Base-by-base conservation (phyloP, 2,113 vertebrate genomes). In the Forbesichthys papilliferus region DNA sequence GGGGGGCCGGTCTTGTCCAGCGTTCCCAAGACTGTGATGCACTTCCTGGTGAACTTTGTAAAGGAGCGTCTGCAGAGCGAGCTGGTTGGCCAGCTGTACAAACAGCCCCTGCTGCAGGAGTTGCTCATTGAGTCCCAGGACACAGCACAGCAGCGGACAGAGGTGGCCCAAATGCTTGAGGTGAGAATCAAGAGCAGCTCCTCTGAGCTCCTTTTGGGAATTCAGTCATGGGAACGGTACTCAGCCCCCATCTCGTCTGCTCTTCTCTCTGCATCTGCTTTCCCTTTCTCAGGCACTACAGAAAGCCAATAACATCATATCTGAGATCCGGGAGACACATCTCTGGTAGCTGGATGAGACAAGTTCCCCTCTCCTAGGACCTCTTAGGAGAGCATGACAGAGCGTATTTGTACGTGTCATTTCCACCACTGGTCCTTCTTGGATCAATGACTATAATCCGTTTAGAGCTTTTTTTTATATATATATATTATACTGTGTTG, bases 21-120 rank as follows among this genome's bases (percentile, higher is more conserved):
- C 47, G 94, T 95, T n/a, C 93, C 94, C 56, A 95, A 95, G 88
- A 91, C 93, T 0, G 93, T 95, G 81, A 95, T 95, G 93, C 92
- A 95, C 81, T 94, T 94, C 79, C 87, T 94, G 81, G 94, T 95
- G 79, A 94, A 95, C 84, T 86, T 86, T 66, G 93, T 94, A 77
- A 95, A 94, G 78, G 93, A 95, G 78, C 90, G 92, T 67, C 83
- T 95, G 77, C 94, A 95, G 91, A 95, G 94, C 9, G 93, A 95
- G 85, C 86, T 95, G 66, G 93, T 95, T 69, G 92, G 93, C 34
- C 92, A 94, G 88, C 85, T 94, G 5, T 95, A 95, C 78, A 94
- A 92, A 70, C 89, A 91, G 74, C 70, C 76, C 8, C 89, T 94
- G 69, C 88, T 95, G 56, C 87, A 92, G 73, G 91, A 87, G 53